A percentile compares a stretch with the other conserved stretches of the same genome.
Conservation (phyloP, 2,113 vertebrate species). For the Actenoides hombroni region DNA sequence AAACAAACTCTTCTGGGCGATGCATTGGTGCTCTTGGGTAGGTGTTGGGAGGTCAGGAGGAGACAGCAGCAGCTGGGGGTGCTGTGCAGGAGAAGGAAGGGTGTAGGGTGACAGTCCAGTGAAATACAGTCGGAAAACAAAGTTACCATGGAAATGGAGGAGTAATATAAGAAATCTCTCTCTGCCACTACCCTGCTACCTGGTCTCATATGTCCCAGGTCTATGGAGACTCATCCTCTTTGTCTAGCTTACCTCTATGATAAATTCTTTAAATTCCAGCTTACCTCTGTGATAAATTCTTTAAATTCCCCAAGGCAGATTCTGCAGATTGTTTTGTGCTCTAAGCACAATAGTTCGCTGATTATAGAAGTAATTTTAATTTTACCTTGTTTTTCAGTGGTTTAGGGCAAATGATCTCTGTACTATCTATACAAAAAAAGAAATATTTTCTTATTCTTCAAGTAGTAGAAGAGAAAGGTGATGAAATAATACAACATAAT, state of each 20-base stretch:
- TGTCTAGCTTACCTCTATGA: background rate
- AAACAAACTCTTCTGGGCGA: background rate
- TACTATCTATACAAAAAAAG: background rate
- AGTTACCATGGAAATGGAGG: background rate
- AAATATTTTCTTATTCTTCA: background rate
- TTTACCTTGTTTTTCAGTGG: background rate
- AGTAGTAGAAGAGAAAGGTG: background rate
- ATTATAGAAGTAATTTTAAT: background rate
- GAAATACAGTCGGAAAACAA: background rate
- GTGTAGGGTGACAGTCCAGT: background rate
- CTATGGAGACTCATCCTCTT: background rate
- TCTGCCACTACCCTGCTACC: background rate
- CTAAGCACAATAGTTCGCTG: background rate
- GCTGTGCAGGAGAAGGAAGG: background rate
- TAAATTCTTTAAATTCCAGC: background rate
- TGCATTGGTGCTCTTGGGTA: background rate
- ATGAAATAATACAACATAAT: background rate
- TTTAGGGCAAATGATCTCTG: background rate
- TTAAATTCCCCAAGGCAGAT: background rate
- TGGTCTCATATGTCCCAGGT: background rate
- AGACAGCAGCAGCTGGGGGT: background rate
- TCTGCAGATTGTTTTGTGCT: background rate
- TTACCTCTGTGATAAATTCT: background rate
- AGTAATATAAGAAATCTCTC: background rate
- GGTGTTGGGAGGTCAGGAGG: background rate